Conservation (phyloP, 2,797 vertebrate genomes). For the Okamejei kenojei region DNA sequence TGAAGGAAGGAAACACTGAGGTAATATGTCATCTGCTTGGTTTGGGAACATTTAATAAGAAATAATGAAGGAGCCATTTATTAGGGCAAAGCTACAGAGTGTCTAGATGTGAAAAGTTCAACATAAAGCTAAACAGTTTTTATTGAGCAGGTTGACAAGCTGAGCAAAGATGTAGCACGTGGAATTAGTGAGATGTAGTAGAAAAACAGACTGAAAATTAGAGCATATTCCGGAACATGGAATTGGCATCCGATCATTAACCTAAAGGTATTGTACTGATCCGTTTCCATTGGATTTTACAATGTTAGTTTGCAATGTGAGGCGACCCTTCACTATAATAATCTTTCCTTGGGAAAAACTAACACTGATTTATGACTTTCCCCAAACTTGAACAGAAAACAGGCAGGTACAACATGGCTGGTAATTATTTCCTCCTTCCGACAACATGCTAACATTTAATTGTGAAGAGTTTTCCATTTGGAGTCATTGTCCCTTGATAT, state of each 20-base stretch:
- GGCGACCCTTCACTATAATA: background rate
- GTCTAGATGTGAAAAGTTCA: background rate
- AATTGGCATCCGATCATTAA: background rate
- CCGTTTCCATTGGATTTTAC: background rate
- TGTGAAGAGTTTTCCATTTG: background rate
- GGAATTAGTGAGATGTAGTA: background rate
- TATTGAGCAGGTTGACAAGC: background rate
- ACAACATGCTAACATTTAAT: background rate
- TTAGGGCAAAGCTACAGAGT: background rate
- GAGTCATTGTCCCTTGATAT: background rate
- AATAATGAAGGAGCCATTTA: background rate
- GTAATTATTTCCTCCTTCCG: background rate
- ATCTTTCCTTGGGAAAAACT: background rate
- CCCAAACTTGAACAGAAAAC: background rate
- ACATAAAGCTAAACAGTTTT: background rate
- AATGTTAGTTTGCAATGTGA: background rate
- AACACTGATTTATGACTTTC: background rate
- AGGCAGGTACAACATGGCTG: background rate
- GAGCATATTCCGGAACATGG: background rate
- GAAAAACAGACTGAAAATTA: background rate
- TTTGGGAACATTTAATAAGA: background rate
- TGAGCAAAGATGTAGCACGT: background rate
- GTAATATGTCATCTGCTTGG: background rate
- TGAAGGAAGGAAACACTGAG: background rate
- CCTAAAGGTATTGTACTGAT: background rate